phyloP scores from a whole-genome alignment of 2,113 vertebrate species.

The Chlorodrepanis virens region DNA sequence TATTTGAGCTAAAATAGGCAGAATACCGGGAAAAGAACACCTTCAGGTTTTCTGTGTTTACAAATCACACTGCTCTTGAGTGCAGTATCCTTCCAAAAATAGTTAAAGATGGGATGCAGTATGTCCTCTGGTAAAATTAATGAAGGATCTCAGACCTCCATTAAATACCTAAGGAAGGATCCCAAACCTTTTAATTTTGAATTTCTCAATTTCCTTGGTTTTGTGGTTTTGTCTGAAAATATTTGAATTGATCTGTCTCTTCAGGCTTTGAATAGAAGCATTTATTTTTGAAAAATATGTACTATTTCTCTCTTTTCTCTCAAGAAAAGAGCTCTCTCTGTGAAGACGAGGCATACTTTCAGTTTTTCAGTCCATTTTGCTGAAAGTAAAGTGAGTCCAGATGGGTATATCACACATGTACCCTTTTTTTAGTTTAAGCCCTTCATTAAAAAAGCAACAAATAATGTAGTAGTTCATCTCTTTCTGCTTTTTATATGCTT shows the following conservation, averaged over 20 bases:
- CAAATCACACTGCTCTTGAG: background rate
- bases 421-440: background rate
- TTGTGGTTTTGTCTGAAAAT: background rate
- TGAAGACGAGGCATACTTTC: background rate
- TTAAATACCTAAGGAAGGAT: background rate
- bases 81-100: background rate
- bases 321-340: background rate
- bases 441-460: background rate
- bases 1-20: background rate
- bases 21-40: background rate
- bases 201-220: background rate
- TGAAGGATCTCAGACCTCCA: background rate
- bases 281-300: background rate
- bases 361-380: background rate
- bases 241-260: background rate
- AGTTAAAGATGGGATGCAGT: background rate
- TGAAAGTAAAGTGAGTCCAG: background rate
- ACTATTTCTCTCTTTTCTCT: background rate
- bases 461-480: background rate
- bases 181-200: background rate
- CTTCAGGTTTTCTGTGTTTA: background rate
- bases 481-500: background rate
- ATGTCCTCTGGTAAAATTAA: background rate
- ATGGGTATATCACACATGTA: background rate
- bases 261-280: background rate